Conservation (phyloP, 2,888 invertebrate species). For the Rhingia rostrata region DNA sequence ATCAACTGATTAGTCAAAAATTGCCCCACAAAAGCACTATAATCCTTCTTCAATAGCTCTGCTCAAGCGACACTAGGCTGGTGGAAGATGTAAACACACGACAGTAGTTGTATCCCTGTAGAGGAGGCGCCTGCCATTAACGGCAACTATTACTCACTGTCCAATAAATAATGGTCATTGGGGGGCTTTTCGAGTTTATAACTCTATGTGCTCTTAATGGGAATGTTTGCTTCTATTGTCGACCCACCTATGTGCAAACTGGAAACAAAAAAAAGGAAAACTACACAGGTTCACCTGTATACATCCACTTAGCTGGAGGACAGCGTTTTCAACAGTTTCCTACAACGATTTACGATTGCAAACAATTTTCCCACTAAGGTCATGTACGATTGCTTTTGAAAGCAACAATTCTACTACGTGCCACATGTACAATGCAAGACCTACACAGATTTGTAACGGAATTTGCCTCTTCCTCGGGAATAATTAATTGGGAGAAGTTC, state of each 20-base stretch:
- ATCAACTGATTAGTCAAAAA: conserved; percentile 3
- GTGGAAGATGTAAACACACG: not conserved
- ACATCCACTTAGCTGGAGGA: not conserved
- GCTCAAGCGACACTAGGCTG: conserved; percentile 7
- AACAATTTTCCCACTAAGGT: conserved; percentile 35
- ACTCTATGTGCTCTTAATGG: conserved; percentile 18
- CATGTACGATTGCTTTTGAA: conserved; percentile 24
- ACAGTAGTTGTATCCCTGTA: not conserved
- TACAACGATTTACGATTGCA: conserved; percentile 48
- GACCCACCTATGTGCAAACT: conserved; percentile 16
- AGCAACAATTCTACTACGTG: conserved; percentile 1
- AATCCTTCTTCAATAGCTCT: conserved; percentile 51
- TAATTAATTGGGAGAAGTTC: conserved; percentile 67
- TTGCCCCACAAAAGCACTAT: conserved; percentile 8
- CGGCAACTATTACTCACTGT: conserved; percentile 62
- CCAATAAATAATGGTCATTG: conserved; percentile 63
- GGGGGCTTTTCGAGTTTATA: conserved; percentile 33
- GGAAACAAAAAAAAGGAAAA: conserved; percentile 26
- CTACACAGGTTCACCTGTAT: too few relatives aligned
- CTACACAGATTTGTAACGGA: not conserved
- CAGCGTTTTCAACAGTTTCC: conserved; percentile 48
- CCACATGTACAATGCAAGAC: not conserved
- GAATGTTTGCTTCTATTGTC: not conserved
- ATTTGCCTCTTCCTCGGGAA: conserved; percentile 50
- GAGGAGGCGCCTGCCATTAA: conserved; percentile 42